Conservation (phyloP, 1,140 invertebrate genomes). For the Procambarus virginalis region DNA sequence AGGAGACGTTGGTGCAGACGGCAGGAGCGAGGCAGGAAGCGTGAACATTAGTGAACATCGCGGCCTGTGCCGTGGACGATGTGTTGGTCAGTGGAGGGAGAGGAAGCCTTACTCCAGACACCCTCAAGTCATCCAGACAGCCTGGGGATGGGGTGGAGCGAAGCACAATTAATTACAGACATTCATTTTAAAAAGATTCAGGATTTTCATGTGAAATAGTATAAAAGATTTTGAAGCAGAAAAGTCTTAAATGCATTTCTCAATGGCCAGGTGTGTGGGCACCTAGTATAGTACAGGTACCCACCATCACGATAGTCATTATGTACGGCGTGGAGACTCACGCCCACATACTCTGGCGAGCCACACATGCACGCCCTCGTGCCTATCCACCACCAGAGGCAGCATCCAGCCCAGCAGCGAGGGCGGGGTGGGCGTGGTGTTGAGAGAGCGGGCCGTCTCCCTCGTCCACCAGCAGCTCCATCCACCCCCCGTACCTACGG, state of each 20-base stretch:
- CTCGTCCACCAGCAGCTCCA: slow-evolving; percentile 44
- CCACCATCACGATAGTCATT: slow-evolving; percentile 42
- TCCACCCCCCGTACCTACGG: slow-evolving; percentile 42
- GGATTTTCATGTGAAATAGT: too few species aligned
- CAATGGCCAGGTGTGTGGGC: too few species aligned
- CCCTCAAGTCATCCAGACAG: slow-evolving; percentile 49
- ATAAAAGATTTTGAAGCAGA: too few species aligned
- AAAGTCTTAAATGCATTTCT: too few species aligned
- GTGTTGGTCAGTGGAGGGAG: slow-evolving; percentile 34
- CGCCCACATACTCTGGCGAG: slow-evolving; percentile 52
- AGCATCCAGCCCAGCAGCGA: slow-evolving; percentile 26
- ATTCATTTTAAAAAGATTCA: too few species aligned
- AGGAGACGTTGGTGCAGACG: slow-evolving; percentile 39
- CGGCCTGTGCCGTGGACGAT: slow-evolving; percentile 19
- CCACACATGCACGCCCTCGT: slow-evolving; percentile 47
- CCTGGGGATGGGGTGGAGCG: neutral
- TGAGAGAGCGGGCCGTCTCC: slow-evolving; percentile 46
- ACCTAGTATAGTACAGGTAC: neutral
- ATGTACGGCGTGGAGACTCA: slow-evolving; percentile 36
- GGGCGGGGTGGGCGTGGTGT: slow-evolving; percentile 40
- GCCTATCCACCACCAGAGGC: slow-evolving; percentile 16
- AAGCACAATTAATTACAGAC: too few species aligned
- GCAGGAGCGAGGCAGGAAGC: slow-evolving; percentile 16
- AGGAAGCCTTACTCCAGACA: slow-evolving; percentile 31
- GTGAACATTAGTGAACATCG: slow-evolving; percentile 36